Percentiles rank a stretch among this genome's conserved stretches.
These are phyloP conservation scores for Agrotis clavis DNA, from an alignment of 2,888 invertebrate species.

Conservation along the genomic window DNA sequence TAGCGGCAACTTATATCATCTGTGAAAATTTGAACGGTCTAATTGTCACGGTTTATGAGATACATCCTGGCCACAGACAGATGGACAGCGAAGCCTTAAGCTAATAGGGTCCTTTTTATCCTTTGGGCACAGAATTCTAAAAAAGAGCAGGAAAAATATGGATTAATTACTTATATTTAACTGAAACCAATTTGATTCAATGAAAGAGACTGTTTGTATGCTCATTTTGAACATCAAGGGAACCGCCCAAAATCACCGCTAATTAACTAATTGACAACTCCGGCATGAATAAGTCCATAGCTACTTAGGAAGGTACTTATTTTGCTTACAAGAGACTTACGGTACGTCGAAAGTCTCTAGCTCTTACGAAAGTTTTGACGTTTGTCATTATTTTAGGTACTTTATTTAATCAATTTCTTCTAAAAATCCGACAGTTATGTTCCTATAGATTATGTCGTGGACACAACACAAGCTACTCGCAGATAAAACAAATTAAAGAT, in stretches of 20 bases:
- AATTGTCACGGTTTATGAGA: no score
- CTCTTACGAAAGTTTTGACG: not conserved
- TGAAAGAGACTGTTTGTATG: conserved; percentile 14
- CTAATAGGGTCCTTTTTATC: no score
- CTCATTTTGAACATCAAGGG: conserved; percentile 45
- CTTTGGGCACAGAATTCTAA: no score
- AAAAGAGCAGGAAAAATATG: not conserved
- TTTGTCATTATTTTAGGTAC: not conserved
- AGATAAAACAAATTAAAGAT: not conserved
- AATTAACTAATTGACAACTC: conserved; percentile 48
- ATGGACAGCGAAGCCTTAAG: no score
- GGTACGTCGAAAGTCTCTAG: not conserved
- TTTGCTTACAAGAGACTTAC: not conserved
- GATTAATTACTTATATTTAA: not conserved
- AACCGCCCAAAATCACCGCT: conserved; percentile 4
- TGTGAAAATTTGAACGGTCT: no score
- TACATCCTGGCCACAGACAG: no score
- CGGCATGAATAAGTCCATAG: conserved; percentile 24
- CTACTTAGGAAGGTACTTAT: conserved; percentile 8
- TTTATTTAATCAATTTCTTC: conserved; percentile 1
- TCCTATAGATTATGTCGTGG: no score
- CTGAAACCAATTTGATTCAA: conserved; percentile 32
- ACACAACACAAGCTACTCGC: not conserved
- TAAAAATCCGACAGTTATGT: not conserved
- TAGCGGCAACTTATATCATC: no score